Conservation (phyloP, 2,888 invertebrate species). For the Trachelus stipa region DNA sequence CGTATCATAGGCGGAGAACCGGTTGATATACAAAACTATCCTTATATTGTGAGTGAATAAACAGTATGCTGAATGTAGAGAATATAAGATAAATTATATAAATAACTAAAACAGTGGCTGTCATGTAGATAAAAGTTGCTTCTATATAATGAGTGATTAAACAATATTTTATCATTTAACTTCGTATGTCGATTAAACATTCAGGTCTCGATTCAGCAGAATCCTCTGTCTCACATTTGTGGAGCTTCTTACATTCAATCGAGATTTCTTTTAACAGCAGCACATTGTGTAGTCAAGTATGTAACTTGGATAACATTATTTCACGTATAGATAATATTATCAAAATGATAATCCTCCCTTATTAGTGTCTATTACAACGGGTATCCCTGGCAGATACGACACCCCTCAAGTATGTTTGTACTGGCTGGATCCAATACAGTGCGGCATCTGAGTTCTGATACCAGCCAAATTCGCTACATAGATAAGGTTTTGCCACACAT, state of each 20-base stretch:
- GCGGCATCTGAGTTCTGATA: constrained; percentile 41
- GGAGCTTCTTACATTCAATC: constrained; percentile 54
- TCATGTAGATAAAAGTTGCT: constrained; percentile 6
- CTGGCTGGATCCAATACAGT: constrained; percentile 52
- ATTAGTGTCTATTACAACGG: neutral
- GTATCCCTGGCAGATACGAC: constrained; percentile 36
- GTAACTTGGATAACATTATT: neutral
- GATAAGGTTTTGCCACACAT: constrained; percentile 49
- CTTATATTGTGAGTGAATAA: constrained; percentile 43
- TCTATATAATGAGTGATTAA: neutral
- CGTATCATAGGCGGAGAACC: constrained; percentile 49
- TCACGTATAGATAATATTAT: neutral
- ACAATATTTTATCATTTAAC: constrained; percentile 5
- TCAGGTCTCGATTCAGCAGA: constrained; percentile 48
- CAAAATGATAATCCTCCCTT: neutral
- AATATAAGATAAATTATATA: constrained; percentile 17
- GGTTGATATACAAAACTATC: constrained; percentile 43
- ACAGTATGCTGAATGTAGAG: constrained; percentile 9
- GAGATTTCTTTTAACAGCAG: constrained; percentile 55
- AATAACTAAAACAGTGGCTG: neutral
- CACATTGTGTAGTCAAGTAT: constrained; percentile 58
- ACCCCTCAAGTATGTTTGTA: constrained; percentile 42
- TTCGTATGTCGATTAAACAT: constrained; percentile 7
- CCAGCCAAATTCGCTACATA: constrained; percentile 45
- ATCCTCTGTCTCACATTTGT: constrained; percentile 45